These are phyloP conservation scores for Drosophila hamatofila DNA, from an alignment of 2,888 invertebrate genomes.

Conservation along the genomic window DNA sequence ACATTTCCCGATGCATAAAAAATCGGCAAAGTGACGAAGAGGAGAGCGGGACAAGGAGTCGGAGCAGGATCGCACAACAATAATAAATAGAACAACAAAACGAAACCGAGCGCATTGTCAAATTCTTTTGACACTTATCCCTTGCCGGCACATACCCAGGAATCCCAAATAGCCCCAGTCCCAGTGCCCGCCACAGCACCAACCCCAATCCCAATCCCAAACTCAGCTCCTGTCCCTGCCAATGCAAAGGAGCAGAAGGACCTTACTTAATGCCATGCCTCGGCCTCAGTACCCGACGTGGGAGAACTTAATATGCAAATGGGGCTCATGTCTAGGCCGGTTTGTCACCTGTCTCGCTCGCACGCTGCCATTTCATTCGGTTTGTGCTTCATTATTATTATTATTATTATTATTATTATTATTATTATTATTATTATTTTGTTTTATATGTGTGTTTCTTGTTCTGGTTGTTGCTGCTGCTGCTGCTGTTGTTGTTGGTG, in stretches of 20 bases:
- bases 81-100: constrained; percentile 49
- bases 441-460: constrained; percentile 55
- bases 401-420: constrained; percentile 77
- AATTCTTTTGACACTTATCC: constrained; percentile 83
- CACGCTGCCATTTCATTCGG: constrained; percentile 57
- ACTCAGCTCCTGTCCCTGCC: background rate
- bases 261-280: constrained; percentile 37
- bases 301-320: constrained; percentile 68
- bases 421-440: constrained; percentile 78
- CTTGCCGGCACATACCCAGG: constrained; percentile 48
- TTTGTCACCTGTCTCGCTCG: constrained; percentile 75
- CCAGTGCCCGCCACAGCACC: background rate
- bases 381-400: constrained; percentile 64
- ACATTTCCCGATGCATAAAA: constrained; percentile 73
- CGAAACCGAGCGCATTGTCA: constrained; percentile 71
- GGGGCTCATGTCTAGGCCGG: constrained; percentile 57
- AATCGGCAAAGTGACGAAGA: constrained; percentile 37
- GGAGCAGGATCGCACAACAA: constrained; percentile 24
- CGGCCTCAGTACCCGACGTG: constrained; percentile 11
- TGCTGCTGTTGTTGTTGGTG: constrained; percentile 35
- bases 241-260: constrained; percentile 24
- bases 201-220: background rate
- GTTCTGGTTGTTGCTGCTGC: constrained; percentile 13
- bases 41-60: background rate
- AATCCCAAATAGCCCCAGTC: constrained; percentile 11